Evolutionary conservation across 2,797 vertebrate genomes (phyloP), one percentile per base, ranked within the genome.

Genomic region (Holocentrus rufus): DNA sequence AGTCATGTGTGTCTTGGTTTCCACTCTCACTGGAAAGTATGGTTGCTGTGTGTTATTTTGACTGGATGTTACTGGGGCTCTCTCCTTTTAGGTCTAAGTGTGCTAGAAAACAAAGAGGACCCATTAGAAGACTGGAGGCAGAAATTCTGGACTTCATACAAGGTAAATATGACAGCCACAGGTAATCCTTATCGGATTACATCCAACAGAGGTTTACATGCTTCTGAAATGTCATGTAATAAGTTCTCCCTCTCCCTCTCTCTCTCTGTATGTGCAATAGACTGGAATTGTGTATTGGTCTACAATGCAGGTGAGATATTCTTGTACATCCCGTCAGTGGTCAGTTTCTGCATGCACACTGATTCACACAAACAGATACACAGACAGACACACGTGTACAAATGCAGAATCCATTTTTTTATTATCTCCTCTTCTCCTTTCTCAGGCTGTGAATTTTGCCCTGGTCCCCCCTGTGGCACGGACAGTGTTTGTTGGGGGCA

Each of bases 61-160:
- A 25, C 55, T 31, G n/a, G 39, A 30, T 27, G n/a, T 59, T 50
- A n/a, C 55, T 23, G 44, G 0, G 14, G 2, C 23, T 13, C 1
- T 80, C 17, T 58, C 25, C 15, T 77, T 85, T 68, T 27, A 95
- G 94, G 94, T 64, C 90, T 95, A 69, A 93, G 93, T 81, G 79
- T 92, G 6, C 77, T 95, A 31, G 93, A 95, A 83, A 84, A 86
- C 20, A 92, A 85, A 85, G 87, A 92, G 2, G 92, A 95, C 54
- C 84, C 80, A 0, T 72, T 95, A 46, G 89, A 92, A 86, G 94
- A 93, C 79, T 94, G 94, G 93, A 91, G 72, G 80, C 85, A 93
- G 27, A 94, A 93, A 81, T 95, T 95, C 83, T 93, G 90, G 93
- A 91, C 88, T 10, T 95, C 94, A 65, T 95, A 95, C 84, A 93